Evolutionary conservation across 2,113 vertebrate species (phyloP).

Genomic region (Clarias batrachus): DNA sequence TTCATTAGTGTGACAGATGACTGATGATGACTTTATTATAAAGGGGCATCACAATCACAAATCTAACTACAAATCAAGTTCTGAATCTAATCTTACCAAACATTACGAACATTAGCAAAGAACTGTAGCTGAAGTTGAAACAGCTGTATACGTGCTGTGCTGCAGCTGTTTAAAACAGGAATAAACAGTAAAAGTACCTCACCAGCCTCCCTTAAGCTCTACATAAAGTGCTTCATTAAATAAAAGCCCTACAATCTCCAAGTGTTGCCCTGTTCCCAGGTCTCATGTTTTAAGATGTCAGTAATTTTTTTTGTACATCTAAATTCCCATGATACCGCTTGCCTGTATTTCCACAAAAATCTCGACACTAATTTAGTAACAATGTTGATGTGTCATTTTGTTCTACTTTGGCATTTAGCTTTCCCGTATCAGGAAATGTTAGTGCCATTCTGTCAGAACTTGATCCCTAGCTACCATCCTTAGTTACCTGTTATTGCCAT

Average conservation of each 20-base stretch:
- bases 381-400: background rate
- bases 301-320: background rate
- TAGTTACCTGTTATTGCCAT: slow-evolving; percentile 25
- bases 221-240: background rate
- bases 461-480: slow-evolving; percentile 15
- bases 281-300: background rate
- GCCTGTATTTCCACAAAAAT: background rate
- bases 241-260: background rate
- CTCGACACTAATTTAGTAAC: background rate
- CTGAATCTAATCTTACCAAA: background rate
- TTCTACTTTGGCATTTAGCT: background rate
- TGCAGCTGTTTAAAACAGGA: background rate
- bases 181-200: background rate
- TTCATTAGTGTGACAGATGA: background rate
- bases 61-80: background rate
- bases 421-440: background rate
- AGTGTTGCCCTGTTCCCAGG: background rate
- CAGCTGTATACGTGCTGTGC: too few species aligned
- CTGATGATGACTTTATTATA: background rate
- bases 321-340: background rate
- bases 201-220: background rate
- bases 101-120: background rate
- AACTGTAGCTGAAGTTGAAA: background rate
- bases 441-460: slow-evolving; percentile 9
- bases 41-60: background rate